Evolutionary conservation across 1,140 invertebrate species (phyloP), one percentile per base, ranked within the genome.

Genomic region (Saccostrea cuccullata): DNA sequence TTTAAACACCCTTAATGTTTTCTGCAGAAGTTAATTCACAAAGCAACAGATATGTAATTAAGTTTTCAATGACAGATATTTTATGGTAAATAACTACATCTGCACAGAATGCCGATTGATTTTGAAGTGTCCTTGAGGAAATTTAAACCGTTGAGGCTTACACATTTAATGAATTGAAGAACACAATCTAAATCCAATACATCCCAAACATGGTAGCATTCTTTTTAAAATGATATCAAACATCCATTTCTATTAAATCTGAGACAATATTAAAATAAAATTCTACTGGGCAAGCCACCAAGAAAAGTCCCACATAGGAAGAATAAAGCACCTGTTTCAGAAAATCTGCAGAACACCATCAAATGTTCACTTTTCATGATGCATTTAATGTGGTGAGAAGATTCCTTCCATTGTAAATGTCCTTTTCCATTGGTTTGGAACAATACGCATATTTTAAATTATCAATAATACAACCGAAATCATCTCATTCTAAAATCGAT

Each of bases 1-100:
- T 73, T 73, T 73, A 73, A 73, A 73, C 70, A 73, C 70, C 58
- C 58, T 64, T 64, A 64, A 64, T 64, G 58, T 20, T 64, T 64
- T 73, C 26, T 26, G 70, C 26, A 30, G 70, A 73, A 73, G 70
- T 73, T 30, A 73, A 73, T 73, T 73, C 70, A 73, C 70, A 73
- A 73, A 73, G 26, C 26, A 73, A 73, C 26, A 73, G 23, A 73
- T 73, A 73, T 64, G 15, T 73, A 73, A 73, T 73, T 73, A 73
- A 26, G 70, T 73, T 30, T 73, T 73, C 70, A 73, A 30, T 36
- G 70, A 30, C 70, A 30, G 30, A 26, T 30, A 73, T 30, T 73
- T 73, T 30, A 73, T 30, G 70, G 70, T 12, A 73, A 73, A 73
- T 36, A 73, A 73, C 23, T 73, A 73, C 70, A 73, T 30, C 70